Conservation (phyloP, 1,140 invertebrate genomes). For the Zophobas morio region DNA sequence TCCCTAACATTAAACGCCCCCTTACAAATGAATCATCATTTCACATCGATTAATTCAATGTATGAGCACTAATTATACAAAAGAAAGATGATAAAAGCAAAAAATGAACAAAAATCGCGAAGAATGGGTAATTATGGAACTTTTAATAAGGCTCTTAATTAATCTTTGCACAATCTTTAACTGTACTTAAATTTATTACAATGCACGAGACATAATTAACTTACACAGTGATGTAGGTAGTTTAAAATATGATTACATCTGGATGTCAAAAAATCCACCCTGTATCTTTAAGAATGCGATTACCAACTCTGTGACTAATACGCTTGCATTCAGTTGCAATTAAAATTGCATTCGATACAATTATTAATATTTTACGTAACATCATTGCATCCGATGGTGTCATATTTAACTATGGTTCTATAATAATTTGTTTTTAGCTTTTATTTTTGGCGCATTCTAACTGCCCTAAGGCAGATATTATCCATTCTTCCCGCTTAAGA, state of each 20-base stretch:
- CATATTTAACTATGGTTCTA: neutral
- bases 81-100: constrained; percentile 10
- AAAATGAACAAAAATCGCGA: constrained; percentile 25
- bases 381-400: neutral
- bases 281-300: neutral
- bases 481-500: constrained; percentile 17
- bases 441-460: no score
- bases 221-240: neutral
- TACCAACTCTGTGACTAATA: neutral
- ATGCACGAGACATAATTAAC: constrained; percentile 6
- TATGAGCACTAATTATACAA: constrained; percentile 22
- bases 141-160: constrained; percentile 22
- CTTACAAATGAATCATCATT: constrained; percentile 36
- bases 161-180: constrained; percentile 20
- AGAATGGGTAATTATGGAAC: constrained; percentile 24
- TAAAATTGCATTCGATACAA: neutral
- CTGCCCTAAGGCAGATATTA: constrained; percentile 15
- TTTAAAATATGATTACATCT: no score
- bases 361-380: neutral
- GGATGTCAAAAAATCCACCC: no score
- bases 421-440: neutral
- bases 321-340: neutral
- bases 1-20: constrained; percentile 3
- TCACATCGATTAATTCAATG: constrained; percentile 26
- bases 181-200: constrained; percentile 22